A percentile compares a stretch with the other conserved stretches of the same genome.
These are phyloP conservation scores for Siderastrea radians DNA, from an alignment of 92 coral and sea anemone species.

Conservation along the genomic window DNA sequence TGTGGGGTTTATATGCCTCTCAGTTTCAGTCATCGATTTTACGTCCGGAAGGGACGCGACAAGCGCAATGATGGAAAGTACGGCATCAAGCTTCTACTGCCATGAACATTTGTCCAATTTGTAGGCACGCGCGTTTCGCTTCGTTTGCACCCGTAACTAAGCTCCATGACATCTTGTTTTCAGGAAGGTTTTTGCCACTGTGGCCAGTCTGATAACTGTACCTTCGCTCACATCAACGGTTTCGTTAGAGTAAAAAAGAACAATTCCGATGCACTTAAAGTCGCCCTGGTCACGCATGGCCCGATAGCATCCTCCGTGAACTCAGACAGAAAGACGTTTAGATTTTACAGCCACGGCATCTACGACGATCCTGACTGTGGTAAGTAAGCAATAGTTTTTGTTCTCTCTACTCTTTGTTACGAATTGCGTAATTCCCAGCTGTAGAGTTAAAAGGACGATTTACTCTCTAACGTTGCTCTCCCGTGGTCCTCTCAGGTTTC, in stretches of 20 bases:
- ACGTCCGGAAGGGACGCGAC: too few relatives aligned
- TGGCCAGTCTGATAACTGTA: constrained; percentile 80
- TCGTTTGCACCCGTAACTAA: too few relatives aligned
- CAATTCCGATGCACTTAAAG: constrained; percentile 72
- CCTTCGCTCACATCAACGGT: constrained; percentile 76
- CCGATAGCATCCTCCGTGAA: constrained; percentile 93
- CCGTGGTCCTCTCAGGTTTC: too few relatives aligned
- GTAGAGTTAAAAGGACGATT: too few relatives aligned
- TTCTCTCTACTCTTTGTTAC: neutral
- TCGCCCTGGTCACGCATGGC: constrained; percentile 92
- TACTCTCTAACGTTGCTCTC: too few relatives aligned
- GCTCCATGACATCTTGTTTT: neutral
- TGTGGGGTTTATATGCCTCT: too few relatives aligned
- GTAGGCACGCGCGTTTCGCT: too few relatives aligned
- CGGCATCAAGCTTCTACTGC: too few relatives aligned
- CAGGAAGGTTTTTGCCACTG: constrained; percentile 98
- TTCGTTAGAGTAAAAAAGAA: constrained; percentile 84
- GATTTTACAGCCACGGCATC: constrained; percentile 93
- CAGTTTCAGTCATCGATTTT: too few relatives aligned
- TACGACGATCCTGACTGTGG: constrained; percentile 88
- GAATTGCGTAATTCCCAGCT: neutral
- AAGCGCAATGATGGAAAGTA: too few relatives aligned
- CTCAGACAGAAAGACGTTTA: constrained; percentile 89
- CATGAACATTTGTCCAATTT: too few relatives aligned
- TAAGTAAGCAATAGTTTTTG: constrained; percentile 44